Percentiles rank a stretch among this genome's conserved stretches.
These are phyloP conservation scores for Lutjanus campechanus DNA, from an alignment of 2,797 vertebrate genomes.

Conservation along the genomic window DNA sequence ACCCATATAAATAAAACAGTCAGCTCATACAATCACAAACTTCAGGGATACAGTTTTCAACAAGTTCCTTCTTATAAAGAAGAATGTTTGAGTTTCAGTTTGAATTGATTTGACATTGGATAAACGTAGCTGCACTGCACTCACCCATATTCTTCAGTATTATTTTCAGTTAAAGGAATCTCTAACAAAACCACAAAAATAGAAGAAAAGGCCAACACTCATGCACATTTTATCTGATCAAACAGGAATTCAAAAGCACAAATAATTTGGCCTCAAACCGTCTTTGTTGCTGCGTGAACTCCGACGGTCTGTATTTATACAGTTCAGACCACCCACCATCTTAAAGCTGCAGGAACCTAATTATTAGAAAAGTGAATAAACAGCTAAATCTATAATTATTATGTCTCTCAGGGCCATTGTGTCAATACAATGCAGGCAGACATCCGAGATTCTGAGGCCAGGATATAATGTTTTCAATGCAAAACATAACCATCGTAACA, in stretches of 20 bases:
- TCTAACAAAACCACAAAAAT: not conserved
- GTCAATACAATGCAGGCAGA: not conserved
- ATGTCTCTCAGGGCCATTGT: not conserved
- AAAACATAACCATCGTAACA: not conserved
- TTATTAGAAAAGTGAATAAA: not conserved
- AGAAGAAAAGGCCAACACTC: not conserved
- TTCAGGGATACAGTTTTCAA: not conserved
- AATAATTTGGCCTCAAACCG: not conserved
- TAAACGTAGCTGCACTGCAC: not conserved
- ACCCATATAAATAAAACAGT: conserved; percentile 15
- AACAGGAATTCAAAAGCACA: not conserved
- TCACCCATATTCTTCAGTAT: too few relatives aligned
- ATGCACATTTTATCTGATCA: not conserved
- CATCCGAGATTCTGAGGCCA: not conserved
- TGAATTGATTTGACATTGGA: not conserved
- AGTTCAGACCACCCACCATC: not conserved
- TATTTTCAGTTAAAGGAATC: not conserved
- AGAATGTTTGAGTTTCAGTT: not conserved
- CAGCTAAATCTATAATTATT: conserved; percentile 7
- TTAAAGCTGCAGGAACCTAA: not conserved
- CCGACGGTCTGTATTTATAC: not conserved
- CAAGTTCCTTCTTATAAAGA: not conserved
- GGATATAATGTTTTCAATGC: not conserved
- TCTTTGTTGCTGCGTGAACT: not conserved
- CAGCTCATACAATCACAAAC: not conserved